Evolutionary conservation across 2,113 vertebrate species (phyloP).

Genomic region (Antennarius striatus): DNA sequence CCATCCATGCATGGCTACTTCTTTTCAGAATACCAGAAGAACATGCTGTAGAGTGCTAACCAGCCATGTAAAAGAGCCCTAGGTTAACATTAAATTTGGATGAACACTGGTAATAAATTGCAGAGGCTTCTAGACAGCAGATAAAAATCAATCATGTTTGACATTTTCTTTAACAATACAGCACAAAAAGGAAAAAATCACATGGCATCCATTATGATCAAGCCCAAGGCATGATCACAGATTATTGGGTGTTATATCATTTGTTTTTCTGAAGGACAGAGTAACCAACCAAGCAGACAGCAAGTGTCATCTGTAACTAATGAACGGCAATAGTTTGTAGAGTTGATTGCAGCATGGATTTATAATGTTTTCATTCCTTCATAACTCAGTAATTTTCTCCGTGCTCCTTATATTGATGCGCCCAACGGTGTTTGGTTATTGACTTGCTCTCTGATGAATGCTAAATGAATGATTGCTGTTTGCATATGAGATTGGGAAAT

Average conservation of each 20-base stretch:
- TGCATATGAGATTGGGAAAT: background rate
- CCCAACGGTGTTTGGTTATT: background rate
- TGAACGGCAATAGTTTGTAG: background rate
- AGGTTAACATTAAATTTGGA: too few species aligned
- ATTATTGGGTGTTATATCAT: conserved; percentile 3
- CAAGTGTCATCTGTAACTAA: background rate
- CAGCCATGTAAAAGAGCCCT: background rate
- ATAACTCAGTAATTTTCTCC: background rate
- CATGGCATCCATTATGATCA: background rate
- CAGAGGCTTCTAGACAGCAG: background rate
- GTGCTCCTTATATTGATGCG: conserved; percentile 1
- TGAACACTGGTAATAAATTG: background rate
- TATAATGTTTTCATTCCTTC: background rate
- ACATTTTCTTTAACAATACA: conserved; percentile 9
- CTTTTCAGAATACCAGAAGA: background rate
- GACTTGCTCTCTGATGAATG: background rate
- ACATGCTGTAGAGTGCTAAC: conserved; percentile 6
- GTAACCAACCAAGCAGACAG: conserved; percentile 3
- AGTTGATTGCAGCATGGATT: background rate
- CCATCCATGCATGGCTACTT: background rate
- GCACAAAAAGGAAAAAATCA: background rate
- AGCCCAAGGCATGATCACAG: background rate
- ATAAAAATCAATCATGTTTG: background rate
- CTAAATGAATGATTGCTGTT: background rate
- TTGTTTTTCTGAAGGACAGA: background rate